phyloP scores from a whole-genome alignment of 2,888 invertebrate genomes.

The Mellilla xanthometata region DNA sequence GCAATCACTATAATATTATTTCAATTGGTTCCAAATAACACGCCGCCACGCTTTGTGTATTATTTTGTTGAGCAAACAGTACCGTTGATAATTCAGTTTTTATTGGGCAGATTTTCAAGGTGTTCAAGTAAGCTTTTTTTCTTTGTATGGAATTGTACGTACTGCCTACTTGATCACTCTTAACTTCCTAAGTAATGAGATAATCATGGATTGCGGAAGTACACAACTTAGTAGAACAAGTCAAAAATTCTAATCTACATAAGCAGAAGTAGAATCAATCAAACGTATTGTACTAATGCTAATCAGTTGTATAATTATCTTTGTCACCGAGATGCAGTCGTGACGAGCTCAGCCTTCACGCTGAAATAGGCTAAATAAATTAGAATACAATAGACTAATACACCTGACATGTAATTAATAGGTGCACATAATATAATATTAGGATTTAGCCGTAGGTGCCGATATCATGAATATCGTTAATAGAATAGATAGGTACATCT shows the following conservation, averaged over 20 bases:
- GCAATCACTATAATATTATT: conserved; percentile 1
- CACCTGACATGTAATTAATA: conserved; percentile 70
- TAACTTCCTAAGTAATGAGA: conserved; percentile 2
- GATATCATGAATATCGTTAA: conserved; percentile 10
- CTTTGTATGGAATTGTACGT: conserved; percentile 1
- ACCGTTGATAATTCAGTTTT: not conserved
- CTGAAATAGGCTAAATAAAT: conserved; percentile 65
- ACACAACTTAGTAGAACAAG: not conserved
- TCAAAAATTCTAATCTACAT: conserved; percentile 12
- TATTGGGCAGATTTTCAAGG: conserved; percentile 2
- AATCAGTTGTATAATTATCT: conserved; percentile 36
- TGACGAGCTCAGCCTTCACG: conserved; percentile 70
- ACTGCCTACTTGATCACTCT: not conserved
- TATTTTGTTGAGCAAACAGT: conserved; percentile 1
- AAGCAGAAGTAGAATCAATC: conserved; percentile 20
- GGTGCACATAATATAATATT: conserved; percentile 42
- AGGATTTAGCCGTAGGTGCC: conserved; percentile 19
- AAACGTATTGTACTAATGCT: conserved; percentile 16
- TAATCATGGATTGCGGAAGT: conserved; percentile 16
- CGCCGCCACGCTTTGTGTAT: not conserved
- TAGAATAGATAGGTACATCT: not conserved
- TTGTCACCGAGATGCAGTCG: conserved; percentile 59
- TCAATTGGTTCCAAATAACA: not conserved
- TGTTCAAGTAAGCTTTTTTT: not conserved
- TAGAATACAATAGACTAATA: conserved; percentile 75